Evolutionary conservation across 2,113 vertebrate genomes (phyloP).

Genomic region (Megaceryle maxima): DNA sequence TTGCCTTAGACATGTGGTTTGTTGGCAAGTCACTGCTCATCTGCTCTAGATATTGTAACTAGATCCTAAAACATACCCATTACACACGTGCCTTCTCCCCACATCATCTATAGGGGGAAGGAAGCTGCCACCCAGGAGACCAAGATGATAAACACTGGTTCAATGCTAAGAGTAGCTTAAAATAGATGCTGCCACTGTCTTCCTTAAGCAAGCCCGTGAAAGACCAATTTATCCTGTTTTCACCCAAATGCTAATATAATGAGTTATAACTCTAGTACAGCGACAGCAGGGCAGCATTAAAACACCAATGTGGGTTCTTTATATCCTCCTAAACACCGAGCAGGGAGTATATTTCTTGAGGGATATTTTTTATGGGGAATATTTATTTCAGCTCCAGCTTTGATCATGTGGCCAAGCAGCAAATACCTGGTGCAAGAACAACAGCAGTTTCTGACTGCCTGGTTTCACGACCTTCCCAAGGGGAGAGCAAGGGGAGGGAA

Average conservation of each 20-base stretch:
- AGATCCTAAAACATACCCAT: neutral
- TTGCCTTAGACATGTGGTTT: neutral
- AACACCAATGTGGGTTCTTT: neutral
- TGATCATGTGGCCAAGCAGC: neutral
- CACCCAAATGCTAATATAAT: neutral
- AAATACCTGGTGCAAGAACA: neutral
- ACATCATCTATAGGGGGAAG: fast-evolving
- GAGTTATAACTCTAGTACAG: neutral
- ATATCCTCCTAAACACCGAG: neutral
- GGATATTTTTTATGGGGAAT: neutral
- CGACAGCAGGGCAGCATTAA: neutral
- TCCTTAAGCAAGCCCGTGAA: neutral
- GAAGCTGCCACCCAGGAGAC: neutral
- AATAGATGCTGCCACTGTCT: neutral
- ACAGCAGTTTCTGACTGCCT: neutral
- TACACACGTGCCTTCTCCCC: neutral
- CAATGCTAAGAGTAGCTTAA: neutral
- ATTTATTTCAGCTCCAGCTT: neutral
- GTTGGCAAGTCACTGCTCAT: neutral
- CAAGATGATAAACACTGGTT: neutral
- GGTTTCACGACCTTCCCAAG: neutral
- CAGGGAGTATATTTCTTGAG: neutral
- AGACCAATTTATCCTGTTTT: neutral
- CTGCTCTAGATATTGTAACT: neutral
- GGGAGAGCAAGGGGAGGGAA: neutral